Percentiles rank a stretch among this genome's conserved stretches.
Conservation (phyloP, 2,888 invertebrate genomes). For the Andricus curvator region DNA sequence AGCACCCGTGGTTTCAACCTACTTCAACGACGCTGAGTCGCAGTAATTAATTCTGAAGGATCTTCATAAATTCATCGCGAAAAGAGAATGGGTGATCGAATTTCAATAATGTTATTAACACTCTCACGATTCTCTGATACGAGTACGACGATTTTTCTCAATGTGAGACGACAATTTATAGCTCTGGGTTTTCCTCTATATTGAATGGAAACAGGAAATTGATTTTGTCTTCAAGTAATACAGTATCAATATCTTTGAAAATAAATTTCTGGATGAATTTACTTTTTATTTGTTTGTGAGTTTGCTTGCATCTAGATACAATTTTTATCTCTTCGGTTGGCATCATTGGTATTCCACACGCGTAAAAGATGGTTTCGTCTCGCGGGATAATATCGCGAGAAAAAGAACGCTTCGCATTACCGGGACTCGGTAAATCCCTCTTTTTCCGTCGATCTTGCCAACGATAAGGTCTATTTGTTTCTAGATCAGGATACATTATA, state of each 20-base stretch:
- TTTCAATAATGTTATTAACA: slow-evolving; percentile 38
- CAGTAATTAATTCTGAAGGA: slow-evolving; percentile 40
- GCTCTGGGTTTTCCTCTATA: background rate
- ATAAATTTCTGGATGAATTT: background rate
- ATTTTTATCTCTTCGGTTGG: slow-evolving; percentile 46
- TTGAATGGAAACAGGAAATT: background rate
- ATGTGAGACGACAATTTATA: slow-evolving; percentile 24
- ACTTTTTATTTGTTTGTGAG: background rate
- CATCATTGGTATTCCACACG: slow-evolving; percentile 57
- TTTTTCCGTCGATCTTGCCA: slow-evolving; percentile 19
- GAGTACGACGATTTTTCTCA: slow-evolving; percentile 22
- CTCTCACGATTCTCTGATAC: slow-evolving; percentile 23
- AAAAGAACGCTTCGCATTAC: slow-evolving; percentile 45
- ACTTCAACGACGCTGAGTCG: slow-evolving; percentile 33
- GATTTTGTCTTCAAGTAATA: background rate
- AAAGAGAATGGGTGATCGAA: slow-evolving; percentile 39
- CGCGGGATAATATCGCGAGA: slow-evolving; percentile 56
- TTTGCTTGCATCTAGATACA: slow-evolving; percentile 23
- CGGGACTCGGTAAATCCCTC: slow-evolving; percentile 45
- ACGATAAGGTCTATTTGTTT: slow-evolving; percentile 38
- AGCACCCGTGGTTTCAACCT: slow-evolving; percentile 38
- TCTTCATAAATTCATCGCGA: slow-evolving; percentile 38
- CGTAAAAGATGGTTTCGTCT: slow-evolving; percentile 59
- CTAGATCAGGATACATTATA: slow-evolving; percentile 27
- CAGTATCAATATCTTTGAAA: background rate